phyloP scores from a whole-genome alignment of 1,140 invertebrate genomes.

The Lepidotrigona ventralis region DNA sequence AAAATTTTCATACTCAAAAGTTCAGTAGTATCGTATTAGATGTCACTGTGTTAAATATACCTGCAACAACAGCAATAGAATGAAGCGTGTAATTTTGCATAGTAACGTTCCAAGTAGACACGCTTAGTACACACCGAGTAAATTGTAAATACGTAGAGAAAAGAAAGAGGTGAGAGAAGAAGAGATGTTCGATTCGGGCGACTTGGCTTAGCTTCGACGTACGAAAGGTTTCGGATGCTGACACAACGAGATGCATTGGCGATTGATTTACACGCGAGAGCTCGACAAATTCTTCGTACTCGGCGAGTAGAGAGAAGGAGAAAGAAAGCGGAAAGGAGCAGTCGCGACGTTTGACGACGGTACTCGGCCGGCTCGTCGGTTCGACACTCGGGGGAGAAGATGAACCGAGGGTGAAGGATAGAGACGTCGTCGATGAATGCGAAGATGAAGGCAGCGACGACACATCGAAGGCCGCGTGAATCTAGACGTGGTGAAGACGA shows the following conservation, averaged over 20 bases:
- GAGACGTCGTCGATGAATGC: background rate
- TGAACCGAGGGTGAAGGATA: background rate
- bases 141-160: background rate
- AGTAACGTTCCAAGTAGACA: no score
- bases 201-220: constrained; percentile 11
- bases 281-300: constrained; percentile 41
- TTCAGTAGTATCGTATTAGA: background rate
- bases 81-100: background rate
- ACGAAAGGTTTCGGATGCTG: background rate
- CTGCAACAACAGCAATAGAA: background rate
- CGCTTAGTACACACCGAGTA: no score
- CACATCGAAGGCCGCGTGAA: background rate
- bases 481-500: background rate
- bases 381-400: background rate
- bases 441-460: background rate
- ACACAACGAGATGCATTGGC: background rate
- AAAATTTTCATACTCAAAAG: background rate
- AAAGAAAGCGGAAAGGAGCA: no score
- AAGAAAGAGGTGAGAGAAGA: background rate
- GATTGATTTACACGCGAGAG: constrained; percentile 11
- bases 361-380: background rate
- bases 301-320: background rate
- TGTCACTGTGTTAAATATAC: background rate
- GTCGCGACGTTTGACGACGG: background rate
- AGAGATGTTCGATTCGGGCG: constrained; percentile 11